Conservation (phyloP, 1,140 invertebrate species). For the Orius insidiosus region DNA sequence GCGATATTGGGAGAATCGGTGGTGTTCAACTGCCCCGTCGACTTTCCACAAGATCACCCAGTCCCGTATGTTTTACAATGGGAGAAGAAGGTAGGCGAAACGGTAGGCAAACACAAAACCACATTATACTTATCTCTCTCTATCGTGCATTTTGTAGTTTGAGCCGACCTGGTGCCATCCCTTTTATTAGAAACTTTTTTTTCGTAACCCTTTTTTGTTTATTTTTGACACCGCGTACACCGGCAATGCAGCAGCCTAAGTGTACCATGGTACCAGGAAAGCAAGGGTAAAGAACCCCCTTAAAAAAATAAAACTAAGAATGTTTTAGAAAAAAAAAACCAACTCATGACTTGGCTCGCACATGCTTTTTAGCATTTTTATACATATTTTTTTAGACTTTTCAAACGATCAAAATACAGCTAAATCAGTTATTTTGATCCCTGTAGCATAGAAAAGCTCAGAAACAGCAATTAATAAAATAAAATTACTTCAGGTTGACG, state of each 20-base stretch:
- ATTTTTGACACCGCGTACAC: constrained; percentile 7
- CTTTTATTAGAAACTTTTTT: too few species aligned
- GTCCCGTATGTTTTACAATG: constrained; percentile 93
- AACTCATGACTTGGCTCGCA: constrained; percentile 17
- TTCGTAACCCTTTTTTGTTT: too few species aligned
- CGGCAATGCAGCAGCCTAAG: constrained; percentile 13
- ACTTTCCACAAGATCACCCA: constrained; percentile 82
- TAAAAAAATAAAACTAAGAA: constrained; percentile 1
- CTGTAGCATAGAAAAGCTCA: too few species aligned
- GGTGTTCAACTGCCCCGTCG: constrained; percentile 90
- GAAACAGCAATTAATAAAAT: too few species aligned
- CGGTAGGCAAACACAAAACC: constrained; percentile 39
- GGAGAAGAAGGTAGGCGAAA: constrained; percentile 94
- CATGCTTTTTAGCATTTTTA: too few species aligned
- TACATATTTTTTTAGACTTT: too few species aligned
- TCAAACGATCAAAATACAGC: constrained; percentile 11
- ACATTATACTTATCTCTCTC: constrained; percentile 15
- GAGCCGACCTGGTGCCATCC: constrained; percentile 4
- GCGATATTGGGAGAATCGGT: constrained; percentile 88
- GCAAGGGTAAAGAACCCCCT: constrained; percentile 14
- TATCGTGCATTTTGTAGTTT: constrained; percentile 17
- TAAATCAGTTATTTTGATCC: constrained; percentile 14
- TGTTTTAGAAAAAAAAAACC: constrained; percentile 13
- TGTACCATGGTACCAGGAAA: constrained; percentile 10
- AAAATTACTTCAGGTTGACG: too few species aligned